phyloP scores from a whole-genome alignment of 2,888 invertebrate species.

The Amblyjoppa fuscipennis region DNA sequence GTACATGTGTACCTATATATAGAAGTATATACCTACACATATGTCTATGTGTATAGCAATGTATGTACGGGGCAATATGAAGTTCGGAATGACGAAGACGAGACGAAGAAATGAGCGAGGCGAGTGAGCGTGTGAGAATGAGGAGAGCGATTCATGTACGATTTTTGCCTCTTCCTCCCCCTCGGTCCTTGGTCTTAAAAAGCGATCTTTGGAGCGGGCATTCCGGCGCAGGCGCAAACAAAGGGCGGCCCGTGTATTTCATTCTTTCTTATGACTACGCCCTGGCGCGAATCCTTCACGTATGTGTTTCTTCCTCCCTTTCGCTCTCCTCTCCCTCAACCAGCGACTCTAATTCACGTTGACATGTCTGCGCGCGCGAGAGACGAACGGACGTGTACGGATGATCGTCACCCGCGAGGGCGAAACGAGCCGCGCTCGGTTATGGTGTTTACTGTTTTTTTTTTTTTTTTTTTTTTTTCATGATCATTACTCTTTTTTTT shows the following conservation, averaged over 20 bases:
- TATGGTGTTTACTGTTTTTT: conserved; percentile 3
- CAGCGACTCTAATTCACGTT: conserved; percentile 78
- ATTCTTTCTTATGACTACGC: conserved; percentile 62
- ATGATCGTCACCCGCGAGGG: conserved; percentile 57
- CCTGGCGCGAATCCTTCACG: conserved; percentile 13
- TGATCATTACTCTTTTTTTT: neutral
- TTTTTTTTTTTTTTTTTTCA: neutral
- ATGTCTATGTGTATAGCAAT: conserved; percentile 14
- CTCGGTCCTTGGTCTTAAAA: conserved; percentile 6
- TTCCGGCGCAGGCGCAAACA: conserved; percentile 76
- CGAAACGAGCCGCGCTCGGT: neutral
- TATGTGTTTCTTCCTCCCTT: conserved; percentile 58
- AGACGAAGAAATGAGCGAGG: conserved; percentile 18
- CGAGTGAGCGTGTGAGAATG: conserved; percentile 44
- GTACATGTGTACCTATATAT: too few species aligned
- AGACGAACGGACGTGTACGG: conserved; percentile 67
- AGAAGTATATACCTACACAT: conserved; percentile 9
- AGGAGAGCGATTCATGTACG: conserved; percentile 27
- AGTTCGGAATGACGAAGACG: conserved; percentile 21
- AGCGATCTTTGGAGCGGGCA: conserved; percentile 59
- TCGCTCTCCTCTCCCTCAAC: conserved; percentile 61
- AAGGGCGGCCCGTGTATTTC: conserved; percentile 71
- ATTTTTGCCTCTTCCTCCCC: conserved; percentile 30
- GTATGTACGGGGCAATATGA: conserved; percentile 29
- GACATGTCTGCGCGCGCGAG: conserved; percentile 73